Conservation (phyloP, 2,888 invertebrate genomes). For the Mythimna vitellina region DNA sequence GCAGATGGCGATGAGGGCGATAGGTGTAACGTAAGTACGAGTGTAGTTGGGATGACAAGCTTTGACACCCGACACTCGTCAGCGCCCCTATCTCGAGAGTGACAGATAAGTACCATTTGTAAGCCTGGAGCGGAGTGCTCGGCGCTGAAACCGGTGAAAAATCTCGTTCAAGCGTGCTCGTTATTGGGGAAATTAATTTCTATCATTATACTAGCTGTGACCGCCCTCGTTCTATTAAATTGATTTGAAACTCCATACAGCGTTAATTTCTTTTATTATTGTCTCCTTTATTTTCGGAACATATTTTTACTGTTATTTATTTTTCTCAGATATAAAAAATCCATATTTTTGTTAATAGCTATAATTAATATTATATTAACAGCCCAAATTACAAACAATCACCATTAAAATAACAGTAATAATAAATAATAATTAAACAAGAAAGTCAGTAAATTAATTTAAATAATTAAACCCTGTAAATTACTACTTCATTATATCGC, state of each 20-base stretch:
- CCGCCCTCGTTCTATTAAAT: constrained; percentile 48
- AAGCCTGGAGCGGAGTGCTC: constrained; percentile 71
- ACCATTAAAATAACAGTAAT: no score
- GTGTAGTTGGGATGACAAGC: constrained; percentile 78
- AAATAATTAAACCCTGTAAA: no score
- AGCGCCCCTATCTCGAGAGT: constrained; percentile 78
- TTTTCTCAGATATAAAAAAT: no score
- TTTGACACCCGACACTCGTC: constrained; percentile 81
- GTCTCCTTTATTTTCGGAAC: no score
- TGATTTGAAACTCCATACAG: constrained; percentile 27
- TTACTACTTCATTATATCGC: constrained; percentile 20
- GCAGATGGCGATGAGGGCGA: constrained; percentile 60
- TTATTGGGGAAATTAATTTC: constrained; percentile 64
- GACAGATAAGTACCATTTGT: constrained; percentile 83
- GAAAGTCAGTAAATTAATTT: no score
- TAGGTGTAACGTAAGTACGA: constrained; percentile 60
- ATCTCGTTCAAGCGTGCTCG: constrained; percentile 56
- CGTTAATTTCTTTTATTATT: constrained; percentile 49
- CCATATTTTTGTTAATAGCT: no score
- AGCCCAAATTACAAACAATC: no score
- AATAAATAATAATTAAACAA: no score
- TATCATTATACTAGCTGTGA: constrained; percentile 53
- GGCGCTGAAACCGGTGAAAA: constrained; percentile 70
- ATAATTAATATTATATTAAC: no score
- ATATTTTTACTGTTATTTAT: background rate